Percentiles rank a stretch among this genome's conserved stretches.
Evolutionary conservation across 2,888 invertebrate genomes (phyloP).

Genomic region (Metopia argyrocephala): DNA sequence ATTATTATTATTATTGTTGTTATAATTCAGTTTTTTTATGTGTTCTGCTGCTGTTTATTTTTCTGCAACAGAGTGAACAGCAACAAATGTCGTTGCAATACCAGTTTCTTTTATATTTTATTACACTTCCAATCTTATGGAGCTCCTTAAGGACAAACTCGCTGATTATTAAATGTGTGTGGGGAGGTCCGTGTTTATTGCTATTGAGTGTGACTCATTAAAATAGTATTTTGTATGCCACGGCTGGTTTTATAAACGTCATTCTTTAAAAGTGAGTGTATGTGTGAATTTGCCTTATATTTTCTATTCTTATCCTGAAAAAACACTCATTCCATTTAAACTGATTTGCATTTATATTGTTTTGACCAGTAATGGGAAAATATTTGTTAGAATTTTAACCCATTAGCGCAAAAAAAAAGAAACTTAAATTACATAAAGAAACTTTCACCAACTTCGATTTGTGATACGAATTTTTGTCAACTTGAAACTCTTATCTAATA

Average conservation of each 20-base stretch:
- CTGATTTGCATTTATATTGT: slow-evolving; percentile 65
- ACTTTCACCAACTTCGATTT: too few relatives aligned
- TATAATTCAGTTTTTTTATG: slow-evolving; percentile 36
- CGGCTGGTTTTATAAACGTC: neutral
- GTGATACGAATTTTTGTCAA: too few relatives aligned
- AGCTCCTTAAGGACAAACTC: neutral
- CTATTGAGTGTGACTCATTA: neutral
- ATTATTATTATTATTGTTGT: slow-evolving; percentile 16
- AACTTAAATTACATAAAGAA: too few relatives aligned
- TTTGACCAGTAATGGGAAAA: slow-evolving; percentile 57
- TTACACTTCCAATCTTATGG: slow-evolving; percentile 14
- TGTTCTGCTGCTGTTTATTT: neutral
- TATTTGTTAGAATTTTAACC: slow-evolving; percentile 27
- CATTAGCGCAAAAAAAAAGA: too few relatives aligned
- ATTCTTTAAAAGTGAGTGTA: neutral
- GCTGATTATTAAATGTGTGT: neutral
- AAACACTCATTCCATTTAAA: slow-evolving; percentile 34
- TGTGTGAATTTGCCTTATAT: neutral
- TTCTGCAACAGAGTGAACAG: neutral
- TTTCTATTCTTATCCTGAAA: neutral
- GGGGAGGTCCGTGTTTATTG: neutral
- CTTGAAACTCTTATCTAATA: too few relatives aligned
- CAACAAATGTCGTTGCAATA: neutral
- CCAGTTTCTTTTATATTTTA: slow-evolving; percentile 45
- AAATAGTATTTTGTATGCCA: slow-evolving; percentile 10